Percentiles rank a stretch among this genome's conserved stretches.
Conservation (phyloP, 2,888 invertebrate species). For the Acholoe squamosa region DNA sequence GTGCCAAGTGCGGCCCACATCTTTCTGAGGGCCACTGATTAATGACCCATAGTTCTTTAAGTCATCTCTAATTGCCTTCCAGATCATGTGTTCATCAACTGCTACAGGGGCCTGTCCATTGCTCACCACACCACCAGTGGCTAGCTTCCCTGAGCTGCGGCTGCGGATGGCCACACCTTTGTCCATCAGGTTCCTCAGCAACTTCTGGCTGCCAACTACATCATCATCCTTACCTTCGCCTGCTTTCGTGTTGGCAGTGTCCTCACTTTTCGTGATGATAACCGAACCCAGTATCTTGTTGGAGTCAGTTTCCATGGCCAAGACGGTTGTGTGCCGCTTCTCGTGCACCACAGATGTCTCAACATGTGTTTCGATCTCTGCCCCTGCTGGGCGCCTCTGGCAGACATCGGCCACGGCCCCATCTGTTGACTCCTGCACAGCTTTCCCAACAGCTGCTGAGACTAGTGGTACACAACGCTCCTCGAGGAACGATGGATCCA, state of each 20-base stretch:
- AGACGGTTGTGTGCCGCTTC: slow-evolving; percentile 45
- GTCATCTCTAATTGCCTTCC: slow-evolving; percentile 55
- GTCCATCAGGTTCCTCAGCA: slow-evolving; percentile 43
- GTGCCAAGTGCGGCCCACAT: slow-evolving; percentile 49
- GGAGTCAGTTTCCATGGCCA: slow-evolving; percentile 55
- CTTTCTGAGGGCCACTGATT: slow-evolving; percentile 43
- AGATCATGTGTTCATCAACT: slow-evolving; percentile 56
- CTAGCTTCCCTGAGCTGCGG: not conserved
- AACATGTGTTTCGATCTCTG: slow-evolving; percentile 49
- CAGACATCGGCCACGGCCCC: slow-evolving; percentile 20
- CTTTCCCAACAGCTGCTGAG: slow-evolving; percentile 49
- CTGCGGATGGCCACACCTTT: slow-evolving; percentile 46
- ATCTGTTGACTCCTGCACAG: slow-evolving; percentile 54
- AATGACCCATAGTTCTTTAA: slow-evolving; percentile 42
- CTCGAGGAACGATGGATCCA: slow-evolving; percentile 30
- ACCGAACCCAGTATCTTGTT: slow-evolving; percentile 52
- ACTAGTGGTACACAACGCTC: slow-evolving; percentile 15
- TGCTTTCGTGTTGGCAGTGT: not conserved
- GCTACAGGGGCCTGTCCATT: not conserved
- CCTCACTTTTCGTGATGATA: slow-evolving; percentile 53
- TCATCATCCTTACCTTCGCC: slow-evolving; percentile 43
- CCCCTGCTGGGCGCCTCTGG: not conserved
- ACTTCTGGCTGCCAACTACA: slow-evolving; percentile 50
- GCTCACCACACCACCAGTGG: not conserved
- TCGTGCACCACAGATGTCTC: slow-evolving; percentile 40